Evolutionary conservation across 2,888 invertebrate genomes (phyloP).

Genomic region (Chloroclystis v-ata): DNA sequence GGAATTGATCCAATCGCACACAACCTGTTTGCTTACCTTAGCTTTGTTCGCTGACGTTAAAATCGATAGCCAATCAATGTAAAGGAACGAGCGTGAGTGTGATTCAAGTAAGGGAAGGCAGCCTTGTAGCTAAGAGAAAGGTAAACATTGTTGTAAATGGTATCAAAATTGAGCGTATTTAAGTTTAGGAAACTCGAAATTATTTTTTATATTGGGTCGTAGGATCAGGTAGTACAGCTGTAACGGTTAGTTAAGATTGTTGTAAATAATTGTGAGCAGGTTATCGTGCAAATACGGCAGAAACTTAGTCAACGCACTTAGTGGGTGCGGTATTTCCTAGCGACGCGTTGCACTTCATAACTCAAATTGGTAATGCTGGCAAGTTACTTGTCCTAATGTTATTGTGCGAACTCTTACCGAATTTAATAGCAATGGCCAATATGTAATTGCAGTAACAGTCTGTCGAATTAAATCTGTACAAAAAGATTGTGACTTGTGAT

Average conservation of each 20-base stretch:
- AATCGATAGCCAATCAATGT: constrained; percentile 27
- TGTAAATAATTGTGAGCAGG: constrained; percentile 68
- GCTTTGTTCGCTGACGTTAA: constrained; percentile 16
- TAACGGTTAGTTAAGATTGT: constrained; percentile 52
- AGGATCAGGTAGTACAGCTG: constrained; percentile 53
- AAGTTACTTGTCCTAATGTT: constrained; percentile 27
- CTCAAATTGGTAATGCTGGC: constrained; percentile 23
- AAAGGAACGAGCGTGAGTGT: constrained; percentile 24
- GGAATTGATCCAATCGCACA: constrained; percentile 56
- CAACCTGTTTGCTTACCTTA: constrained; percentile 35
- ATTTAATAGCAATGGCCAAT: constrained; percentile 65
- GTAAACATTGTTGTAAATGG: constrained; percentile 44
- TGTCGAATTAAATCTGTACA: constrained; percentile 78
- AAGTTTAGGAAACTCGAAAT: constrained; percentile 56
- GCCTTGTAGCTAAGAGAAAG: constrained; percentile 49
- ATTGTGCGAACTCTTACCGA: constrained; percentile 58
- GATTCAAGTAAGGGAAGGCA: constrained; percentile 25
- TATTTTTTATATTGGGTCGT: constrained; percentile 53
- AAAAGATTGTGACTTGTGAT: constrained; percentile 69
- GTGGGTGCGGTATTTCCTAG: constrained; percentile 10
- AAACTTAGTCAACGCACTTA: constrained; percentile 17
- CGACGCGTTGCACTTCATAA: constrained; percentile 16
- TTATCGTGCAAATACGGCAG: constrained; percentile 24
- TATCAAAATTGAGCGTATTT: constrained; percentile 52
- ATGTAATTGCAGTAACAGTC: constrained; percentile 74